Base-by-base conservation (phyloP, 2,797 vertebrate genomes). In the Cheirogaleus major region DNA sequence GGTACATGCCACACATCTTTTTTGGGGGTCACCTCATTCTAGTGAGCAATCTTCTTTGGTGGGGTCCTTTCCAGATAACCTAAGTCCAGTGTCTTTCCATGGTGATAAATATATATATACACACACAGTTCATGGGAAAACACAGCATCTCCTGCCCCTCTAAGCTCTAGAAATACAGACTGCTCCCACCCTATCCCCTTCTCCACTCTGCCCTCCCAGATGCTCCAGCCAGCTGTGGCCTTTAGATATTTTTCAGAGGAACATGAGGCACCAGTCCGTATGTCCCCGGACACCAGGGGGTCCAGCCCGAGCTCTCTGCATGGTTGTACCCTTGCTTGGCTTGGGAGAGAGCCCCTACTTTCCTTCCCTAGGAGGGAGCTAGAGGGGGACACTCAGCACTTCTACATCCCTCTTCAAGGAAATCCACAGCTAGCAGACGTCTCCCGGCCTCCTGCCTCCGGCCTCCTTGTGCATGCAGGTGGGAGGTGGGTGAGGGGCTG, bases 1-100 rank as follows among this genome's bases (percentile, higher is more conserved):
- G 38, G 27, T 25, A 83, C 1, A 23, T 12, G 13, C 14, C 1
- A 0, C 2, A 9, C 15, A 25, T 52, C 23, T 25, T 55, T 55
- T 18, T 25, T 38, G 7, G 22, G 45, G 25, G 11, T 76, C 15
- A 8, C 35, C 32, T 70, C 14, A 61, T 43, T 17, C 30, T 27
- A 2, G 45, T 43, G 63, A 76, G 32, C 14, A 35, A 17, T 45
- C 83, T 57, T 70, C 59, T 45, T 85, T 7, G 52, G 35, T 41
- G 35, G 11, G 43, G 6, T 59, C 20, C 17, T 93, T 72, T 57
- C 38, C 22, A 38, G 43, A 35, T 35, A 41, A 48, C 25, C 18
- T 14, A 45, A 43, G 41, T 41, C 69, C 50, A n/a, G 4, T 17
- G 41, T 48, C 57, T n/a, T 72, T 63, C 76, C 67, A 59, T 0